Conservation (phyloP, 2,797 vertebrate species). For the Echiichthys vipera region DNA sequence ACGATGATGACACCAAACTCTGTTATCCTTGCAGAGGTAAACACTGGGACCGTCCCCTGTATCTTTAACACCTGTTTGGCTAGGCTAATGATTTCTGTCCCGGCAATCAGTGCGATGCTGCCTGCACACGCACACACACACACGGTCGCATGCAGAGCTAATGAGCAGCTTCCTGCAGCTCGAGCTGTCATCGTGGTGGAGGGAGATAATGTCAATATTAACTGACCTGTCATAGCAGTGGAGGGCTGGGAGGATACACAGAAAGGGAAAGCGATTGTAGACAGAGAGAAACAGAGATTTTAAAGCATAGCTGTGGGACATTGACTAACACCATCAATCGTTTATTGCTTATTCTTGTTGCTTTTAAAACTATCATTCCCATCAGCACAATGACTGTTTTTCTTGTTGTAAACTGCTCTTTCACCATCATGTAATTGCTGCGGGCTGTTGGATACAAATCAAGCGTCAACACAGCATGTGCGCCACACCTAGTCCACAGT, state of each 20-base stretch:
- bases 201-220: conserved; percentile 81
- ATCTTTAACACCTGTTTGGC: conserved; percentile 78
- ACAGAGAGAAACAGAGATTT: conserved; percentile 31
- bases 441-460: conserved; percentile 50
- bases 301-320: conserved; percentile 46
- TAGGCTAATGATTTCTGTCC: conserved; percentile 71
- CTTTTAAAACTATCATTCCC: conserved; percentile 28
- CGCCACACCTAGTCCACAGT: conserved; percentile 32
- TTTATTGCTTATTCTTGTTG: conserved; percentile 46
- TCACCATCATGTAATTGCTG: conserved; percentile 41
- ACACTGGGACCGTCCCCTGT: conserved; percentile 62
- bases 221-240: conserved; percentile 74
- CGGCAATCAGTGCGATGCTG: conserved; percentile 50
- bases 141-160: conserved; percentile 59
- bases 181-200: conserved; percentile 67
- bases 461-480: conserved; percentile 17
- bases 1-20: conserved; percentile 67
- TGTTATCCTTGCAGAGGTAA: conserved; percentile 64
- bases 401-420: conserved; percentile 29
- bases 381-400: conserved; percentile 12
- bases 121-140: not conserved
- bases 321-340: conserved; percentile 51
- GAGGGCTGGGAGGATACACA: conserved; percentile 52
- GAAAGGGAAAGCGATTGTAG: conserved; percentile 55
- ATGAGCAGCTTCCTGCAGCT: conserved; percentile 75